Evolutionary conservation across 2,888 invertebrate species (phyloP), one percentile per base, ranked within the genome.

Genomic region (Amiota minor): DNA sequence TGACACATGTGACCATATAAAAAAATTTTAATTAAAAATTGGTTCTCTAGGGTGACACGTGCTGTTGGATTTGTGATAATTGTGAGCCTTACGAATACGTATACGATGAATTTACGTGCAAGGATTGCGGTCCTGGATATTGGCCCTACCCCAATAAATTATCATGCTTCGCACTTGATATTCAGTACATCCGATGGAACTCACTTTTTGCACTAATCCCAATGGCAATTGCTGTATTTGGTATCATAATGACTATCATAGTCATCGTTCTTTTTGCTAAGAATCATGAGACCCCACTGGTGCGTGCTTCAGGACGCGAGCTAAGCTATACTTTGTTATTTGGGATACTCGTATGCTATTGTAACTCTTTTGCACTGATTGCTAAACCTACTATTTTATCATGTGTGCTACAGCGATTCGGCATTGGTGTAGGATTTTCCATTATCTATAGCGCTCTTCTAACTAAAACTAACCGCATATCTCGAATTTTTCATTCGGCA

Each of bases 241-340:
- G 94, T 0, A 92, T 94, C 68, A 75, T 92, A 14, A 88, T 91
- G 76, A 94, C 94, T 0, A 82, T 92, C 12, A 89, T 91, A 49
- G 93, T 93, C 16, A 93, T 93, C 65, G 90, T 90, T 8, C 87
- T 93, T 1, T 93, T 94, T 87, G 90, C 93, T 70, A 91, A 91
- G 71, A 91, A 93, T 86, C 92, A 93, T 75, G 93, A 93, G 67
- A 95, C 94, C 0, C 94, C 94, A 0, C 91, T 95, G 50, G 94
- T 95, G 75, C 94, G 94, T 92, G 95, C 95, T 1, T 94, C 94
- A 0, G 95, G 95, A 0, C 90, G 95, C 12, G 95, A 95, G 84
- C 90, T 95, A 10, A 95, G 95, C 88, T 95, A 94, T 87, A 93
- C 95, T 14, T 91, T 95, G 50, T 89, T 95, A n/a, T 89, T 91